phyloP scores from a whole-genome alignment of 2,888 invertebrate genomes.

The Eupeodes luniger region DNA sequence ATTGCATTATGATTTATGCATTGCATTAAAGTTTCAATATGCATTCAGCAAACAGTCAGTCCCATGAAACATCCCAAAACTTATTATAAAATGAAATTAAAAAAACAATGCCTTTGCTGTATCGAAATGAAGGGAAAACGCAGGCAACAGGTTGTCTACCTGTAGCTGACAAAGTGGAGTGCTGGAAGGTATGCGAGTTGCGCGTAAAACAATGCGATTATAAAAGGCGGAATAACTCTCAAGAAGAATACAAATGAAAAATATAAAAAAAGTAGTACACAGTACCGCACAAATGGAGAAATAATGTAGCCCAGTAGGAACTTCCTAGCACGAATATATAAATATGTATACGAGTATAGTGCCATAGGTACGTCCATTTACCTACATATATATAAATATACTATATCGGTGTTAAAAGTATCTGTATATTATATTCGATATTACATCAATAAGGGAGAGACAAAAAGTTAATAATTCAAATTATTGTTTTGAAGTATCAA shows the following conservation, averaged over 20 bases:
- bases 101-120: slow-evolving; percentile 26
- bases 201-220: slow-evolving; percentile 64
- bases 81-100: slow-evolving; percentile 1
- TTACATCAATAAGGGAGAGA: too few relatives aligned
- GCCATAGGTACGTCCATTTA: too few relatives aligned
- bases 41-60: background rate
- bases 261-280: slow-evolving; percentile 9
- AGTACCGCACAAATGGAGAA: background rate
- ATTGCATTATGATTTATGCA: slow-evolving; percentile 26
- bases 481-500: too few relatives aligned
- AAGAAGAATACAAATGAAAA: slow-evolving; percentile 26
- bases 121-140: slow-evolving; percentile 27
- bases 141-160: slow-evolving; percentile 65
- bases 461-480: too few relatives aligned
- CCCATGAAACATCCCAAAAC: slow-evolving; percentile 43
- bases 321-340: background rate
- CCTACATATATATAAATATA: too few relatives aligned
- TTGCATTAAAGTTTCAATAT: slow-evolving; percentile 24
- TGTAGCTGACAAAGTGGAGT: slow-evolving; percentile 34
- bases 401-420: too few relatives aligned
- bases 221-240: slow-evolving; percentile 37
- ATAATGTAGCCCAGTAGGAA: slow-evolving; percentile 5
- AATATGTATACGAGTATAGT: background rate
- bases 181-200: slow-evolving; percentile 12
- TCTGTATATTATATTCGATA: too few relatives aligned